A percentile compares a stretch with the other conserved stretches of the same genome.
These are phyloP conservation scores for Molossus alvarezi DNA, from an alignment of 2,797 vertebrate genomes.

Conservation along the genomic window DNA sequence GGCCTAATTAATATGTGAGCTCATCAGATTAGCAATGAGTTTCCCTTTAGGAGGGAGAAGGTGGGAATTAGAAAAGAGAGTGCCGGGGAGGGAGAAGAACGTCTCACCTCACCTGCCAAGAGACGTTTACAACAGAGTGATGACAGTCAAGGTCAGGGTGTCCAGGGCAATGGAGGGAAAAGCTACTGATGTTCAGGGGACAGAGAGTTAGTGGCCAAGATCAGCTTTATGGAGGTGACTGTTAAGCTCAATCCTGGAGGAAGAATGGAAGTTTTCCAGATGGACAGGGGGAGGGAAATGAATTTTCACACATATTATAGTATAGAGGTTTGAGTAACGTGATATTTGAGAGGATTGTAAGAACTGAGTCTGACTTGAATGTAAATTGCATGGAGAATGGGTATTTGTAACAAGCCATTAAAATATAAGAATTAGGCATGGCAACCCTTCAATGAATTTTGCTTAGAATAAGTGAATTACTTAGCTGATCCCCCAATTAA, in stretches of 20 bases:
- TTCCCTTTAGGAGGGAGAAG: not conserved
- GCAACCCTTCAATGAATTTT: not conserved
- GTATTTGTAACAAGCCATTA: not conserved
- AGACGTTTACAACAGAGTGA: not conserved
- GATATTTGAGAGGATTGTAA: not conserved
- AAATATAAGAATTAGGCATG: not conserved
- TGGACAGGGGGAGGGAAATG: not conserved
- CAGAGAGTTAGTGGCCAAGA: not conserved
- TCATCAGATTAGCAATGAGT: not conserved
- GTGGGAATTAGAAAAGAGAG: not conserved
- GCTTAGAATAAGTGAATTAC: conserved; percentile 4
- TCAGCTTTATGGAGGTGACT: not conserved
- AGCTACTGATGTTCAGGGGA: accelerated
- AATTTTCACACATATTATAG: conserved; percentile 42
- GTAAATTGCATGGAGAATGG: not conserved
- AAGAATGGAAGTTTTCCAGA: conserved; percentile 36
- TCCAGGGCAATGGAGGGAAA: not conserved
- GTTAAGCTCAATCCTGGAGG: not conserved
- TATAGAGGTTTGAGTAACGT: not conserved
- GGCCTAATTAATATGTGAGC: not conserved
- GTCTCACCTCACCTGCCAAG: not conserved
- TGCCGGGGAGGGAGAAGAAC: not conserved
- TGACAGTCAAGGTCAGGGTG: not conserved
- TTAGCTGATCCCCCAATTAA: not conserved
- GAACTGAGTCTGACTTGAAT: not conserved